Base-by-base conservation (phyloP, 2,888 invertebrate genomes). In the Drosophila paranaensis region DNA sequence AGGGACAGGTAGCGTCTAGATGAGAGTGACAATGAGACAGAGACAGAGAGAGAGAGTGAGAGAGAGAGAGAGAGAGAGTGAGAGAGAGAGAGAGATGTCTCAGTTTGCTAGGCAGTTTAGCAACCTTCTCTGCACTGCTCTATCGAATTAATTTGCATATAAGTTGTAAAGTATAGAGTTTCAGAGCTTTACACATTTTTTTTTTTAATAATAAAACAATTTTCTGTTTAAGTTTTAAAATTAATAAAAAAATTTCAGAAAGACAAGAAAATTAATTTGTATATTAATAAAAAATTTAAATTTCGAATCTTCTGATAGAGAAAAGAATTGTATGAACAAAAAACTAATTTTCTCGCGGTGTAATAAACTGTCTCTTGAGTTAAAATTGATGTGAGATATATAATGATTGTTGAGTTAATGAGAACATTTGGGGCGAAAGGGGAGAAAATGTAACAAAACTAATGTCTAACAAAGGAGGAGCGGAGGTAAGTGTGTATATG, bases 381-480 rank as follows among this genome's bases (percentile, higher is more conserved):
- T 25, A 20, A 4, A 27, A 54, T 48, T 48, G 48, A 51, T 33
- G 9, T 40, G 43, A 50, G 25, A 40, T 25, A 33, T 14, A 51
- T 30, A 25, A 25, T n/a, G 20, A n/a, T 16, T 40, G 54, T 20
- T 20, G 40, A 37, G 40, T 46, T 60, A 62, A 53, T 60, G 56
- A 72, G 39, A 25, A 70, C 71, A 64, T 51, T 42, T 61, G 39
- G 45, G 30, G 14, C 37, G 9, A 16, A 10, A 0, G 16, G 30
- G 25, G 39, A 10, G 43, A 6, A 43, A 55, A 27, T 45, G 30
- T 60, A 60, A 55, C 35, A 14, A 53, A 56, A 60, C 58, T 43
- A 58, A 30, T 42, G 16, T 58, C 56, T 50, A 60, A 60, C 51
- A 62, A 70, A 56, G 61, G 45, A 39, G 45, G 64, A 56, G 61